Percentiles rank a stretch among this genome's conserved stretches.
These are phyloP conservation scores for Theocolax elegans DNA, from an alignment of 1,140 invertebrate genomes.

Conservation along the genomic window DNA sequence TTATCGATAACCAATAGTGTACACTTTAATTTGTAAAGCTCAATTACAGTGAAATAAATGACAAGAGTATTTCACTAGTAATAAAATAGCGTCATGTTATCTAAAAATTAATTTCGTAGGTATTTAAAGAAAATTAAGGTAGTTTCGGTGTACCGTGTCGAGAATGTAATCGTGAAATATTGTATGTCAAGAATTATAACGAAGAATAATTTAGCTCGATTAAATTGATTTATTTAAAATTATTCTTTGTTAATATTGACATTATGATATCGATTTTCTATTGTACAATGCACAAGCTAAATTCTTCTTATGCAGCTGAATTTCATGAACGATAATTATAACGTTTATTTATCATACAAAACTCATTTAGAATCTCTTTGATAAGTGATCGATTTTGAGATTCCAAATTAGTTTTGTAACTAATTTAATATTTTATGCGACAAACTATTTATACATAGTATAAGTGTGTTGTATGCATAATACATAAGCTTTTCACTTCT, in stretches of 20 bases:
- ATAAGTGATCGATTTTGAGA: constrained; percentile 20
- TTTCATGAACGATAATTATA: constrained; percentile 6
- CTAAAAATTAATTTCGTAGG: neutral
- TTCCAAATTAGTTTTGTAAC: constrained; percentile 52
- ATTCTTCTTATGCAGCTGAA: neutral
- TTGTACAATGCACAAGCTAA: constrained; percentile 4
- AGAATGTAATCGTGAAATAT: constrained; percentile 9
- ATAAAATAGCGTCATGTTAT: neutral
- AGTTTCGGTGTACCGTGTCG: neutral
- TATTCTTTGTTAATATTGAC: constrained; percentile 4
- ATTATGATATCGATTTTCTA: neutral
- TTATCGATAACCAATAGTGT: too few species aligned
- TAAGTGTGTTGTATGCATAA: constrained; percentile 41
- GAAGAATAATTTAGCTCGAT: neutral
- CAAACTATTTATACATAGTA: constrained; percentile 61
- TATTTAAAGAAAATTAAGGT: neutral
- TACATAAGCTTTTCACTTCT: constrained; percentile 19
- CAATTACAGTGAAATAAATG: neutral
- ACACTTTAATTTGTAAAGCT: too few species aligned
- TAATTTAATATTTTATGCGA: constrained; percentile 42
- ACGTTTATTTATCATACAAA: neutral
- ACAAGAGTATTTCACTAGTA: neutral
- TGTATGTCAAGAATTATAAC: constrained; percentile 7
- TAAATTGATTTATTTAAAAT: neutral
- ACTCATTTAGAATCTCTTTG: neutral